Conservation (phyloP, 2,888 invertebrate species). For the Acanthosepion lycidas region DNA sequence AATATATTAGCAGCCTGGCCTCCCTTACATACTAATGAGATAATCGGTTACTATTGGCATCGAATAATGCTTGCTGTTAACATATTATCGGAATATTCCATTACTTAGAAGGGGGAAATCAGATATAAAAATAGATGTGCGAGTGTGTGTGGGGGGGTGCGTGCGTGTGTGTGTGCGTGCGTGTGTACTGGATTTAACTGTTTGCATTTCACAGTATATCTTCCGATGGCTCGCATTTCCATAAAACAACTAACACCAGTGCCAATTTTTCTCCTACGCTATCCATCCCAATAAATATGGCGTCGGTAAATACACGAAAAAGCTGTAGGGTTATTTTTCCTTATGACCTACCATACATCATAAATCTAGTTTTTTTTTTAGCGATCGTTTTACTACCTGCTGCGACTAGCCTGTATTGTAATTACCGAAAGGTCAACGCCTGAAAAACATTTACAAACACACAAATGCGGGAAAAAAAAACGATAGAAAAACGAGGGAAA, state of each 20-base stretch:
- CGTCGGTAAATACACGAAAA: not conserved
- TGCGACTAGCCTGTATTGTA: not conserved
- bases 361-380: not conserved
- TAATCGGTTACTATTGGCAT: too few species aligned
- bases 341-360: not conserved
- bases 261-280: not conserved
- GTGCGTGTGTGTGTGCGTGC: not conserved
- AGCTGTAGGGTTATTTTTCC: conserved; percentile 33
- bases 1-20: too few species aligned
- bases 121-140: not conserved
- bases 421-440: not conserved
- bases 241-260: not conserved
- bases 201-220: not conserved
- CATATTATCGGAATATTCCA: too few species aligned
- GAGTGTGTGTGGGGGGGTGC: not conserved
- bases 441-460: not conserved
- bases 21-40: too few species aligned
- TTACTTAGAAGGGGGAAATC: too few species aligned
- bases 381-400: conserved; percentile 21
- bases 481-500: not conserved
- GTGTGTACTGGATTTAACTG: not conserved
- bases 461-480: not conserved
- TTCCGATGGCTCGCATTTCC: not conserved
- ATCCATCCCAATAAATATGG: not conserved
- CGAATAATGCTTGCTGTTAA: too few species aligned